A percentile compares a stretch with the other conserved stretches of the same genome.
These are phyloP conservation scores for Chelmon rostratus DNA, from an alignment of 2,797 vertebrate species.

Conservation along the genomic window DNA sequence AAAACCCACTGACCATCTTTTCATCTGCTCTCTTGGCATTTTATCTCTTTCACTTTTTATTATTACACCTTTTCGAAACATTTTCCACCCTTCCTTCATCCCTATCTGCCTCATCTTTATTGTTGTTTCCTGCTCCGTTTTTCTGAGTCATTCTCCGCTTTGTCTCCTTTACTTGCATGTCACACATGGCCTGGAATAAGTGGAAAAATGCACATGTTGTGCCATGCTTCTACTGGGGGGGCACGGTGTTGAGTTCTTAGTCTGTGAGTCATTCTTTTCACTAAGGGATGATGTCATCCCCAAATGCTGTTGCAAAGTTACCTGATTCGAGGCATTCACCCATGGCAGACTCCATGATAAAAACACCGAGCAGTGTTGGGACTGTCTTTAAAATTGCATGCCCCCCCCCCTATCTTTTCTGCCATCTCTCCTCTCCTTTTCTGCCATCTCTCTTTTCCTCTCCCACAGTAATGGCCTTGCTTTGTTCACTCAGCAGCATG, in stretches of 20 bases:
- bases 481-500: constrained; percentile 67
- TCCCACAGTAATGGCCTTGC: constrained; percentile 65
- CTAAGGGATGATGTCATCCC: constrained; percentile 72
- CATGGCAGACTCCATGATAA: constrained; percentile 44
- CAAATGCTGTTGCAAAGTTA: constrained; percentile 53
- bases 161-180: constrained; percentile 25
- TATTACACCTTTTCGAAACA: constrained; percentile 42
- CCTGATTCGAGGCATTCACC: constrained; percentile 61
- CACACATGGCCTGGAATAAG: constrained; percentile 2
- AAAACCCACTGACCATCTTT: constrained; percentile 52
- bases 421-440: neutral
- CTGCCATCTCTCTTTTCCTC: constrained; percentile 18
- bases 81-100: constrained; percentile 59
- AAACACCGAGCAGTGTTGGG: constrained; percentile 35
- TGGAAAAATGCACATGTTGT: constrained; percentile 40
- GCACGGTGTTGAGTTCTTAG: constrained; percentile 31
- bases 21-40: constrained; percentile 54
- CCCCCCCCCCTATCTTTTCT: constrained; percentile 18
- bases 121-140: constrained; percentile 43
- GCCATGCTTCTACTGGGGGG: constrained; percentile 31
- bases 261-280: constrained; percentile 66
- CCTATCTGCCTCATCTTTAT: constrained; percentile 43
- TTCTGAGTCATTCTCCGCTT: neutral
- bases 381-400: constrained; percentile 74
- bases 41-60: constrained; percentile 45